Evolutionary conservation across 2,888 invertebrate genomes (phyloP), one percentile per base, ranked within the genome.

Genomic region (Oligia strigilis): DNA sequence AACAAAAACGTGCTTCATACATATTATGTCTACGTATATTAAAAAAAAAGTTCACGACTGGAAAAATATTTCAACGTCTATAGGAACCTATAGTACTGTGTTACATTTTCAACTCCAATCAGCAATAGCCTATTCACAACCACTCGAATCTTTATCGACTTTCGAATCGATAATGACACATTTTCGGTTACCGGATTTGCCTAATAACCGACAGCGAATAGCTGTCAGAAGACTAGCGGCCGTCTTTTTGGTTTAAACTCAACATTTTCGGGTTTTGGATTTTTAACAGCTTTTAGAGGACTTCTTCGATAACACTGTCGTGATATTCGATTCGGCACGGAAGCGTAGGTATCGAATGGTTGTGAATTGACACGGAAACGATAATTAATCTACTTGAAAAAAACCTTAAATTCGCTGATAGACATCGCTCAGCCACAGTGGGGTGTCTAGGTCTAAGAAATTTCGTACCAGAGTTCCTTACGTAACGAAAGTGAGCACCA

Each of bases 61-160:
- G 17, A 46, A 29, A 6, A 52, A 36, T 69, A 77, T 75, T 52
- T 46, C 2, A 55, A 23, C 2, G 11, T 19, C 23, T 66, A 23
- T 17, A 76, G 19, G 2, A 58, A 43, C 8, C n/a, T 43, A 29
- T 43, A 60, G 19, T 65, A 14, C 23, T 58, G 40, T 40, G 52
- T 6, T 80, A 80, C 9, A 80, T 71, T 80, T 75, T 78, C 9
- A 80, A 52, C 4, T 52, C 72, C 58, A 80, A 40, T 40, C 17
- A 49, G 6, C 69, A 69, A 29, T 19, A 49, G 11, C 19, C 19
- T 49, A 29, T 49, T 13, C 4, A 49, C 49, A 70, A 13, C 4
- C 6, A 49, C 29, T 23, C 29, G 29, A 49, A 29, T 29, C 29
- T 29, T 29, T 29, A 29, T 29, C 36, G 13, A 13, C 19, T 19